Base-by-base conservation (phyloP, 92 coral and sea anemone genomes). In the Chrysogorgia sp. region DNA sequence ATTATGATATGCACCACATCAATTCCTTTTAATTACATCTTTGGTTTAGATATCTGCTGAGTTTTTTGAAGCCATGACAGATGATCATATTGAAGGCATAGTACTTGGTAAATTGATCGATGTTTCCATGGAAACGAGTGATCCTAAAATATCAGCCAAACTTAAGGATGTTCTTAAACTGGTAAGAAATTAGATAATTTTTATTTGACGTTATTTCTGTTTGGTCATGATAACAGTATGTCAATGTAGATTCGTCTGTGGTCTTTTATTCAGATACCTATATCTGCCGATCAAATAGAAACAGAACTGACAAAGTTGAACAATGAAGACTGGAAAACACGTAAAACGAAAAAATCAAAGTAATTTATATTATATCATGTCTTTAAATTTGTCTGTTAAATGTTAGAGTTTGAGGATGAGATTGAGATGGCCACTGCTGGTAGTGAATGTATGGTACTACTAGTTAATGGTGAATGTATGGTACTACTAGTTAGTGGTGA, bases 11-110 rank as follows among this genome's bases (percentile, higher is more conserved):
- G n/a, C n/a, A n/a, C n/a, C n/a, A n/a, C n/a, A n/a, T n/a, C n/a
- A n/a, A n/a, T n/a, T n/a, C n/a, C n/a, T n/a, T n/a, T n/a, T n/a
- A 35, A 64, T 14, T 32, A 20, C 34, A 20, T 26, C 34, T 24
- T 43, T 33, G 52, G 25, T 77, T 6, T 68, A 93, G 97, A 80
- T 93, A 40, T 76, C 90, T 35, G 71, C 83, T 24, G 77, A 76
- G 40, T 91, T 89, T 65, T 94, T 94, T 90, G 86, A 94, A 67
- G 92, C 90, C 28, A 87, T 94, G 63, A 80, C 84, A 58, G 67
- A 88, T 10, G 89, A 77, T 34, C 64, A 66, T n/a, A 45, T 89
- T 9, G 85, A 83, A 61, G 88, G 86, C 66, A 82, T 83, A n/a
- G 69, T 94, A 49, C 41, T 91, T 24, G 76, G 82, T 60, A 41